Conservation (phyloP, 2,888 invertebrate genomes). For the Psylliodes chrysocephalus region DNA sequence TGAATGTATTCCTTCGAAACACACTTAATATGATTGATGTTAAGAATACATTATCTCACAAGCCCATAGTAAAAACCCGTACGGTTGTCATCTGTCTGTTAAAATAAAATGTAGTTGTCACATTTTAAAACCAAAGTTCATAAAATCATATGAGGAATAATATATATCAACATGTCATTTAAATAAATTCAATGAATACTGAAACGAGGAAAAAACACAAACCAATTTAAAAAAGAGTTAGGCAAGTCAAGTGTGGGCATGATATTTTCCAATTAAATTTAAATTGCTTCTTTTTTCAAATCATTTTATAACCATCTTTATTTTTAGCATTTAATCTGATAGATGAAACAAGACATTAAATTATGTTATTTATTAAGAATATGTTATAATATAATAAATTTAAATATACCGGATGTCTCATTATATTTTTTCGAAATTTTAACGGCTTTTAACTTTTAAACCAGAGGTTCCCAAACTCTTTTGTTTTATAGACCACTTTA, state of each 20-base stretch:
- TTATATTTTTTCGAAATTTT: no score
- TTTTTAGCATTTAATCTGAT: slow-evolving; percentile 26
- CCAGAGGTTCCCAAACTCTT: no score
- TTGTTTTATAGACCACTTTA: no score
- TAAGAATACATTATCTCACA: slow-evolving; percentile 38
- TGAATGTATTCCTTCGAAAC: slow-evolving; percentile 38
- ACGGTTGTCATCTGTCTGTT: slow-evolving; percentile 41
- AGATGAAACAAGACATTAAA: no score
- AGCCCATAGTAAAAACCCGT: slow-evolving; percentile 37
- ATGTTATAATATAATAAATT: no score
- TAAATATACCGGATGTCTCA: no score
- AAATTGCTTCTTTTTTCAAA: slow-evolving; percentile 7
- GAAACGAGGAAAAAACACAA: slow-evolving; percentile 24
- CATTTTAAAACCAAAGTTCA: slow-evolving; percentile 36
- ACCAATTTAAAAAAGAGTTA: slow-evolving; percentile 31
- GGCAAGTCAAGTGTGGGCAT: slow-evolving; percentile 14
- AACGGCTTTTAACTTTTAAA: no score
- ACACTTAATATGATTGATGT: slow-evolving; percentile 43
- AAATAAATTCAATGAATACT: slow-evolving; percentile 22
- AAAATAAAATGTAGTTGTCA: slow-evolving; percentile 46
- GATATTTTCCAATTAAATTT: slow-evolving; percentile 24
- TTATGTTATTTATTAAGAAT: no score
- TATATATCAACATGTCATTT: slow-evolving; percentile 31
- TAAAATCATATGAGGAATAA: slow-evolving; percentile 30
- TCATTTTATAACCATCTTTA: not conserved